phyloP scores from a whole-genome alignment of 1,140 invertebrate species.

The Drosophila willistoni region DNA sequence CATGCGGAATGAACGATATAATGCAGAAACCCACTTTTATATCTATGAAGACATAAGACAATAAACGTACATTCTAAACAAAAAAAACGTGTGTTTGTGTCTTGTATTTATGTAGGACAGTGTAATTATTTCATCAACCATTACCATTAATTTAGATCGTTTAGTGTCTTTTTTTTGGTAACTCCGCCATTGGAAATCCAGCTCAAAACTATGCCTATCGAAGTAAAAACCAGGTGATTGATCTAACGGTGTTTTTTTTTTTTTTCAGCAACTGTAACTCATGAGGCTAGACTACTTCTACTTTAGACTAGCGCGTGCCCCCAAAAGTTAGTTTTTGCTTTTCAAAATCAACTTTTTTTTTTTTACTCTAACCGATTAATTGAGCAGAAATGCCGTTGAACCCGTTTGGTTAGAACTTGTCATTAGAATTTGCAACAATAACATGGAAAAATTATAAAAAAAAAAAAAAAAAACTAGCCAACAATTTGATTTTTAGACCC shows the following conservation, averaged over 20 bases:
- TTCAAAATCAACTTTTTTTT: slow-evolving; percentile 8
- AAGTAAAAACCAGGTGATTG: slow-evolving; percentile 8
- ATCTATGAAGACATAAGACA: too few species aligned
- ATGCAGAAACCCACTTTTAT: too few species aligned
- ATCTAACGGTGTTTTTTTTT: slow-evolving; percentile 10
- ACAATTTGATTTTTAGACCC: slow-evolving; percentile 36
- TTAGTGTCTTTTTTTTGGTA: too few species aligned
- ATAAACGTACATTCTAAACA: too few species aligned
- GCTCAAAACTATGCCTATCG: not conserved
- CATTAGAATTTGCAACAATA: slow-evolving; percentile 34
- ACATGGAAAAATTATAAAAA: slow-evolving; percentile 21
- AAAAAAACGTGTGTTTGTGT: too few species aligned
- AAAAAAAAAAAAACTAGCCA: slow-evolving; percentile 56
- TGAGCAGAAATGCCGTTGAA: slow-evolving; percentile 76
- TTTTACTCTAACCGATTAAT: slow-evolving; percentile 65
- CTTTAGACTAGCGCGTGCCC: slow-evolving; percentile 34
- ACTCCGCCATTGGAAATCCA: too few species aligned
- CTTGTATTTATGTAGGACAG: too few species aligned
- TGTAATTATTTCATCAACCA: too few species aligned
- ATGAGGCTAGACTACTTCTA: not conserved
- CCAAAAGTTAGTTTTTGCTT: slow-evolving; percentile 6
- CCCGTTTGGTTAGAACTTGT: slow-evolving; percentile 74
- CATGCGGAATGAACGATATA: too few species aligned
- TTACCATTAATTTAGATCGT: too few species aligned
- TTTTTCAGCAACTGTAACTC: not conserved